These are phyloP conservation scores for Protobothrops flavoviridis DNA, from an alignment of 2,113 vertebrate species.

Conservation along the genomic window DNA sequence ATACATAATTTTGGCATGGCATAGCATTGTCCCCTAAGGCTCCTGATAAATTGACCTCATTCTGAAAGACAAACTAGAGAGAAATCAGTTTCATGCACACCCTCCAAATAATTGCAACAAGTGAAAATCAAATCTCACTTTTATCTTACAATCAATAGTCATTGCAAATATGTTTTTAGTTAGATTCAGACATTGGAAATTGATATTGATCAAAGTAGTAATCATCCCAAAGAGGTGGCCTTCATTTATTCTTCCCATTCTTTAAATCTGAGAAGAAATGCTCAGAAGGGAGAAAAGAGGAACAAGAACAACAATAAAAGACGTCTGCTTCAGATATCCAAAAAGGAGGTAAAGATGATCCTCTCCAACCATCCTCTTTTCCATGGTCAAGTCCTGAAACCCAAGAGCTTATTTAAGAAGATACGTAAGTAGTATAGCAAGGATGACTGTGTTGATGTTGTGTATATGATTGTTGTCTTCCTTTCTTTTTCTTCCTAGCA, in stretches of 20 bases:
- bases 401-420: neutral
- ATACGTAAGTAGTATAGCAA: neutral
- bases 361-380: neutral
- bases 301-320: neutral
- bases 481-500: neutral
- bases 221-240: neutral
- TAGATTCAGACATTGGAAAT: neutral
- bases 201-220: neutral
- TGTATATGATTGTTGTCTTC: neutral
- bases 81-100: neutral
- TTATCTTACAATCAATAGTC: neutral
- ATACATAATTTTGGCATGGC: neutral
- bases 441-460: neutral
- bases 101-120: neutral
- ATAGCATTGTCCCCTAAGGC: neutral
- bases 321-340: neutral
- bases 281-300: neutral
- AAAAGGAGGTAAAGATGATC: neutral
- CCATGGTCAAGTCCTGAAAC: neutral
- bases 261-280: neutral
- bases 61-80: neutral
- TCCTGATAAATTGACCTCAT: neutral
- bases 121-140: neutral
- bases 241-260: neutral
- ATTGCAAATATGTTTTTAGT: neutral